Evolutionary conservation across 1,140 invertebrate species (phyloP), one percentile per base, ranked within the genome.

Genomic region (Ptiloglossa arizonensis): DNA sequence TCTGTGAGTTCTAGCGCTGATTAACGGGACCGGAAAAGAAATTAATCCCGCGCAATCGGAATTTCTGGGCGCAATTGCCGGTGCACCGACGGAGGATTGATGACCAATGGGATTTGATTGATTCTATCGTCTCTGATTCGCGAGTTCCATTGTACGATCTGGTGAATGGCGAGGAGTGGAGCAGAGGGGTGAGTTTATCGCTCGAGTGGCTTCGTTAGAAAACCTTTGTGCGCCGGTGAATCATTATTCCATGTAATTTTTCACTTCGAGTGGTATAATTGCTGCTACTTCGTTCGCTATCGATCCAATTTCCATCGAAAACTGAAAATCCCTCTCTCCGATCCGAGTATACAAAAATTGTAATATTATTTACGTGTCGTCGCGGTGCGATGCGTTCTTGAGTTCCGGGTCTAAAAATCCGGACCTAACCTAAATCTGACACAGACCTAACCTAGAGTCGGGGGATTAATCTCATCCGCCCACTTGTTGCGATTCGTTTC

Each of bases 11-110:
- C 6, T n/a, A n/a, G n/a, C n/a, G 19, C 13, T 22, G 29, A 69
- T 76, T 50, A 41, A 69, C 59, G 44, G 19, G 17, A 15, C 41
- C 22, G 15, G 3, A 29, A 24, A 29, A 69, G 29, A 59, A 69
- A 76, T 69, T 69, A 69, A 75, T 59, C 22, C 72, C n/a, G 54
- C 6, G n/a, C 17, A 27, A 5, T 32, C 2, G 19, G 13, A 54
- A 54, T 73, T 54, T 24, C 32, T 17, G n/a, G 3, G 15, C 22
- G 6, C 50, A 52, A 63, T 62, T 38, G 29, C 54, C 17, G 54
- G 5, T 8, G 15, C 41, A 2, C 8, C 19, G 11, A 11, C 57
- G 19, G 57, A 60, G 32, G 57, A 60, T 38, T 38, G 19, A 60
- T 22, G 35, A 41, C 19, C 59, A 62, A 35, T 38, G 57, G 32